Base-by-base conservation (phyloP, 2,888 invertebrate genomes). In the Drosophila phalerata region DNA sequence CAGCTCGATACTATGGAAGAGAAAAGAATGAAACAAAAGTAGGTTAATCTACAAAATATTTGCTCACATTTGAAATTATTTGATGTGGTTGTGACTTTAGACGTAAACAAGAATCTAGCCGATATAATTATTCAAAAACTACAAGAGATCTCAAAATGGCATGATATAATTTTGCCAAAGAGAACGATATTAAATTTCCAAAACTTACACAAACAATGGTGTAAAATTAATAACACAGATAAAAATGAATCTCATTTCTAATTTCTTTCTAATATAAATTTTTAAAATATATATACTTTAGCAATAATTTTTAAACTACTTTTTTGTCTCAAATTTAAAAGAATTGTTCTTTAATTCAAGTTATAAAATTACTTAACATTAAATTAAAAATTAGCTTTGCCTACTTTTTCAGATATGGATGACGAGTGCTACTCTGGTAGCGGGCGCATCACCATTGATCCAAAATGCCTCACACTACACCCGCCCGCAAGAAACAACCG, bases 381-480 rank as follows among this genome's bases (percentile, higher is more conserved):
- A 8, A 28, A 28, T 28, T 28, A 4, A 28, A 28, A 28, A 4
- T 38, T 38, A 19, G 17, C 10, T 10, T 17, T 28, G 8, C 28
- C 22, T 22, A 28, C 37, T 37, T 5, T 78, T 67, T 6, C 93
- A 97, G 97, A 97, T 89, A 96, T 97, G 96, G 97, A 97, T 92
- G 97, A 97, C 88, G 97, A 97, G 91, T 97, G 97, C 92, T 97
- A 96, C 93, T 96, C 96, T 66, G 95, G 96, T 64, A 93, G 92
- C 73, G 92, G 79, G 51, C 85, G 85, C 60, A 80, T 85, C 73
- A 83, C 88, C 64, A 89, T 91, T 57, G 90, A 91, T 79, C 89
- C 90, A 34, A 91, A 90, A 77, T 89, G 88, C 74, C 77, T 90
- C 37, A 85, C 81, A 64, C 79, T 90, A 63, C 82, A 89, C 76